Percentiles rank a stretch among this genome's conserved stretches.
Evolutionary conservation across 2,113 vertebrate genomes (phyloP).

Genomic region (Dicentrarchus labrax): DNA sequence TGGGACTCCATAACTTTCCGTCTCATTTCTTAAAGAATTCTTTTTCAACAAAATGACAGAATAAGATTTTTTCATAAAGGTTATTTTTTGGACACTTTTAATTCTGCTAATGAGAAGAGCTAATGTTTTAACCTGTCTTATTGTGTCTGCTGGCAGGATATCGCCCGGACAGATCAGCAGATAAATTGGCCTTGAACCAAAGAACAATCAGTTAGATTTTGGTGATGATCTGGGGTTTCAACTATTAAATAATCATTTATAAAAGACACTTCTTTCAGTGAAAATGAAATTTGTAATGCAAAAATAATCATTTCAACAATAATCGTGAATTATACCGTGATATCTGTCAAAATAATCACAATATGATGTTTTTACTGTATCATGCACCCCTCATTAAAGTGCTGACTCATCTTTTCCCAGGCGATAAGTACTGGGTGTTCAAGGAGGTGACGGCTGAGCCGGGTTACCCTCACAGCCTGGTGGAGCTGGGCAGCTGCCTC

Average conservation of each 20-base stretch:
- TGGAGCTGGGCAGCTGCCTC: constrained; percentile 92
- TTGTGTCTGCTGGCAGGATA: no score
- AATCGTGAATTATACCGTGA: no score
- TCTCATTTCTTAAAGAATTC: neutral
- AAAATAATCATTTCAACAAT: no score
- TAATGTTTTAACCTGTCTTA: neutral
- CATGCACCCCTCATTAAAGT: neutral
- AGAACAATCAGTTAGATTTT: neutral
- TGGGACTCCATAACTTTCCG: neutral
- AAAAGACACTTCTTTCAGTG: no score
- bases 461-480: constrained; percentile 94
- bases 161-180: no score
- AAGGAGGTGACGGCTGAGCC: constrained; percentile 95
- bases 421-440: constrained; percentile 98
- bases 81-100: neutral
- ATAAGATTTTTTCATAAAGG: neutral
- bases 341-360: no score
- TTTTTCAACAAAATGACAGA: neutral
- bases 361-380: no score
- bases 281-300: no score
- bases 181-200: neutral
- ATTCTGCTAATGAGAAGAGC: no score
- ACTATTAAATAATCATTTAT: neutral
- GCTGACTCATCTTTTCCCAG: constrained; percentile 74
- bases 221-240: neutral